Evolutionary conservation across 37 sponge, comb jelly and placozoan species (phyloP).

Genomic region (Diacarnus erythraeanus): DNA sequence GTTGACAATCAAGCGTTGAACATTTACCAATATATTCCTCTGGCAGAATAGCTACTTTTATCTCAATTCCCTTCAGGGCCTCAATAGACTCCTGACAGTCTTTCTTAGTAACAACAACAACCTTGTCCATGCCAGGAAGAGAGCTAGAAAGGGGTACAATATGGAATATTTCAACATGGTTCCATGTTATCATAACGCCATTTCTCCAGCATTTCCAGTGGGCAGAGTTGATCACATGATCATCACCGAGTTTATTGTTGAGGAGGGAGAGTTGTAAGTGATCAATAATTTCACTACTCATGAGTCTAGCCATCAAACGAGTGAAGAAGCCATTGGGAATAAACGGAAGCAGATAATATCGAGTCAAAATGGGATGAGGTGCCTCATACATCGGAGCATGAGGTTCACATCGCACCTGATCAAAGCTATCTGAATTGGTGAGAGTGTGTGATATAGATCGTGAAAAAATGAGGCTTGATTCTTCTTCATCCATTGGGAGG

Average conservation of each 20-base stretch:
- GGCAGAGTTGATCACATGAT: conserved; percentile 17
- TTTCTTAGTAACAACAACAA: conserved; percentile 19
- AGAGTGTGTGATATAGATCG: not conserved
- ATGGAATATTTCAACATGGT: conserved; percentile 61
- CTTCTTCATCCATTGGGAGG: conserved; percentile 56
- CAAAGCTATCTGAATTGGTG: not conserved
- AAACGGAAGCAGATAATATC: conserved; percentile 66
- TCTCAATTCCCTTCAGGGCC: conserved; percentile 30
- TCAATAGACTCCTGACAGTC: not conserved
- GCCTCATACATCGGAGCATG: conserved; percentile 34
- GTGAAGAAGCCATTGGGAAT: conserved; percentile 84
- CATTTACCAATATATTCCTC: conserved; percentile 6
- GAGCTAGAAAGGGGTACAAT: conserved; percentile 34
- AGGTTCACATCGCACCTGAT: conserved; percentile 8
- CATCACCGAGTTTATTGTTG: not conserved
- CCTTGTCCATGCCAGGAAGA: conserved; percentile 21
- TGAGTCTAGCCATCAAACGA: conserved; percentile 68
- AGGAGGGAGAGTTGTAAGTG: conserved; percentile 25
- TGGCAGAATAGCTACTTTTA: conserved; percentile 58
- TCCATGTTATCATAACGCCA: conserved; percentile 64
- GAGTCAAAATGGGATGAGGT: conserved; percentile 22
- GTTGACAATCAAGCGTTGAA: not conserved
- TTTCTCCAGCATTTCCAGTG: conserved; percentile 82
- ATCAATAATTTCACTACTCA: conserved; percentile 45
- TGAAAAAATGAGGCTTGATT: conserved; percentile 35